These are phyloP conservation scores for Danaus melanippus DNA, from an alignment of 1,140 invertebrate species.

Conservation along the genomic window DNA sequence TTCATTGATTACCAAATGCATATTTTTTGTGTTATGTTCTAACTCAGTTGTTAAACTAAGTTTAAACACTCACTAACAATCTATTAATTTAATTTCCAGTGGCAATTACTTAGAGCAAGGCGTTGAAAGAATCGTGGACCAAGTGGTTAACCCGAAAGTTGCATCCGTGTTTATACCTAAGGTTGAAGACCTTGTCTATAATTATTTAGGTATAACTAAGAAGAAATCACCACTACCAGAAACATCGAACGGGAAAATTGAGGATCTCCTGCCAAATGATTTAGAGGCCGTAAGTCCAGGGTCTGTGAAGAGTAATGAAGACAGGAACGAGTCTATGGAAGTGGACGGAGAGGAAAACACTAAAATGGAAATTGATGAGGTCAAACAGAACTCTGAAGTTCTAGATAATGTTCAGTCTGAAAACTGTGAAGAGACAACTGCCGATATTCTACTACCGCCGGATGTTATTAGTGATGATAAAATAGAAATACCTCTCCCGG, in stretches of 20 bases:
- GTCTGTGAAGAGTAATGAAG: conserved; percentile 76
- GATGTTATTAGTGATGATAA: conserved; percentile 36
- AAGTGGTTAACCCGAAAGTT: conserved; percentile 95
- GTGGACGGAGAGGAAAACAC: conserved; percentile 34
- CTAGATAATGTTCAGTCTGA: conserved; percentile 73
- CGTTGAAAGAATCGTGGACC: conserved; percentile 94
- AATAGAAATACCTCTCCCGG: conserved; percentile 43
- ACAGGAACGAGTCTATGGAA: conserved; percentile 52
- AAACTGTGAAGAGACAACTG: conserved; percentile 52
- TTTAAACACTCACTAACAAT: too few species aligned
- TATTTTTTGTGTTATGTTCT: too few species aligned
- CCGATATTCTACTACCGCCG: conserved; percentile 71
- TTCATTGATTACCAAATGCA: too few species aligned
- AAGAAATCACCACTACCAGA: conserved; percentile 43
- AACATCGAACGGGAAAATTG: conserved; percentile 45
- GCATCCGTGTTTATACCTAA: conserved; percentile 88
- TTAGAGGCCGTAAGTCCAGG: conserved; percentile 85
- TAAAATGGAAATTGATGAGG: conserved; percentile 48
- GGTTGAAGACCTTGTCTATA: conserved; percentile 92
- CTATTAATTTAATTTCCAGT: conserved; percentile 61
- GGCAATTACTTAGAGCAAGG: conserved; percentile 87
- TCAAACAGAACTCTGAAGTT: conserved; percentile 74
- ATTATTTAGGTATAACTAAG: conserved; percentile 82
- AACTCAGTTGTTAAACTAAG: too few species aligned
- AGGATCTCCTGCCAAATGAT: conserved; percentile 80